Base-by-base conservation (phyloP, 2,113 vertebrate genomes). In the Ceyx melanurus region DNA sequence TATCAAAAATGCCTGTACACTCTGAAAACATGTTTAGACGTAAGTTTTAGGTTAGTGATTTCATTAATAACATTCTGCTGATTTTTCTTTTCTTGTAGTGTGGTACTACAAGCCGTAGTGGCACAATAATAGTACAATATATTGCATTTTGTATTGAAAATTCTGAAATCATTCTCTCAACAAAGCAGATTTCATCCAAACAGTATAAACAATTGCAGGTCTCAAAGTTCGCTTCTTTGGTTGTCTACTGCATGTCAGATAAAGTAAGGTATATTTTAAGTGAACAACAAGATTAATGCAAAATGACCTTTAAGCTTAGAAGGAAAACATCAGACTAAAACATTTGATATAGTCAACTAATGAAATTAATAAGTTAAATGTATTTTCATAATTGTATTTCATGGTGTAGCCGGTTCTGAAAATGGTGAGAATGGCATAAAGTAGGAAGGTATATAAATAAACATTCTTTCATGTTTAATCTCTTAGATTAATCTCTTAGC, bases 291-390 rank as follows among this genome's bases (percentile, higher is more conserved):
- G 4, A 7, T 71, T 61, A 81, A 53, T 22, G 15, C 31, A 42
- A 66, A 80, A 23, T 31, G 8, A 1, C 2, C 3, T 7, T 3
- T 23, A 33, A 25, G 72, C 31, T 48, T 50, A 68, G 40, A 87
- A 81, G 10, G 3, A 10, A 40, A 22, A n/a, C 57, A 40, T 9
- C 4, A 74, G 9, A 71, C 42, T 40, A 46, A 78, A 89, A 25
- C 1, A 3, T 81, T 53, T 70, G 20, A 46, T 0, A 0, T 26
- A 60, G 19, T 15, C 28, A 82, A 64, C 3, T 13, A 15, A 3
- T 20, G 40, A 75, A 72, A 79, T 45, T 40, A 62, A 43, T 28
- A 82, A 62, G 7, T 35, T 42, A 64, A 65, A 76, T n/a, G 20
- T 19, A 35, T 75, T 90, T 85, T 72, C 17, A 8, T 56, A 31